Evolutionary conservation across 30 jellyfish, hydroid and myxozoan species (phyloP).

Genomic region (Clytia hemisphaerica): DNA sequence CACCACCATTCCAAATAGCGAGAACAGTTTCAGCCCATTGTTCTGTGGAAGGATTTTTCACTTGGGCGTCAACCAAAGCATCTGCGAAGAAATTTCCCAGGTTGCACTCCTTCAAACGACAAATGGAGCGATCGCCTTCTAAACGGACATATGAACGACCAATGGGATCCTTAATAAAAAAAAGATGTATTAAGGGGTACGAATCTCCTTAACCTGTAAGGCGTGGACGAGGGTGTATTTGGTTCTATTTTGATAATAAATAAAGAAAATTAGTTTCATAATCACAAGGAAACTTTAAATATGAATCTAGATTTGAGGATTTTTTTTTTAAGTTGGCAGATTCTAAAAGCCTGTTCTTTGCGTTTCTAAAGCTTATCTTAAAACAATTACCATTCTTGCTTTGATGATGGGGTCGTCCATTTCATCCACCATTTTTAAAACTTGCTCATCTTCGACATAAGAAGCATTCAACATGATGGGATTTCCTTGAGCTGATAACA

Average conservation of each 20-base stretch:
- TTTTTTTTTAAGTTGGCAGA: no score
- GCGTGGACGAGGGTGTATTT: no score
- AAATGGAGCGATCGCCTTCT: slow-evolving; percentile 52
- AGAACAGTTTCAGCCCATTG: slow-evolving; percentile 59
- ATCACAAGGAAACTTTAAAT: no score
- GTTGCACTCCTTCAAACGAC: slow-evolving; percentile 62
- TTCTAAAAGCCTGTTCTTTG: no score
- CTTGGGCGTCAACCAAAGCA: slow-evolving; percentile 46
- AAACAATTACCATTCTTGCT: slow-evolving; percentile 1
- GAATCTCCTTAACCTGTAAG: not conserved
- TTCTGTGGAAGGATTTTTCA: not conserved
- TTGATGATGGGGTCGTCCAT: not conserved
- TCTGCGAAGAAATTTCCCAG: slow-evolving; percentile 67
- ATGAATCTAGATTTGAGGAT: no score
- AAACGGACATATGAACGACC: slow-evolving; percentile 41
- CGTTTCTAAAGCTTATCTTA: no score
- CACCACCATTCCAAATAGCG: slow-evolving; percentile 69
- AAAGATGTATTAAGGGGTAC: not conserved
- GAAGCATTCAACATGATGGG: slow-evolving; percentile 51
- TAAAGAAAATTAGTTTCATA: no score
- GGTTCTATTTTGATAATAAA: no score
- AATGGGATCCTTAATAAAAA: slow-evolving; percentile 31
- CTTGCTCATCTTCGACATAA: not conserved
- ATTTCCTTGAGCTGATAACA: slow-evolving; percentile 46
- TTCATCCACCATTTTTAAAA: not conserved